Base-by-base conservation (phyloP, 2,797 vertebrate genomes). In the Amblyopsis hoosieri region DNA sequence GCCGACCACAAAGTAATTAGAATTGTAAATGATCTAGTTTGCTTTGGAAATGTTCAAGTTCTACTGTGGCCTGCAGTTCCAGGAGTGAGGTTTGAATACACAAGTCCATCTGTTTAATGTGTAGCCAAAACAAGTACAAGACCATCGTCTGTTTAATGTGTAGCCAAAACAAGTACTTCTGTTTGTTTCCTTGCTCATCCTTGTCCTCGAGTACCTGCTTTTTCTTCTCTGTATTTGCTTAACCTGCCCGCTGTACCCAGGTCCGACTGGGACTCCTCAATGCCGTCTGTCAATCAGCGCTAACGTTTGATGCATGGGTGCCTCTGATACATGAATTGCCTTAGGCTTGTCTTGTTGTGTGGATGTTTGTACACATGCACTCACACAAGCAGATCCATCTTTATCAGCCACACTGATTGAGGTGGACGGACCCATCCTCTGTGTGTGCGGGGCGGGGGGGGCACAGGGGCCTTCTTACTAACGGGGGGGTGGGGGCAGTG, bases 371-470 rank as follows among this genome's bases (percentile, higher is more conserved):
- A 59, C 1, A 45, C 0, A 15, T 0, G 29, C 2, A 2, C 1
- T 13, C 57, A 14, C 52, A 11, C 67, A 9, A 42, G 57, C 67
- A 63, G 70, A 81, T 90, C 79, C 67, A 80, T 88, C 89, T 88
- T 80, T 81, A 88, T 90, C 85, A 84, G 71, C 71, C 31, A 0
- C 58, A 3, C 82, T 90, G 88, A 90, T 90, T 88, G 83, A 89
- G 81, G 85, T 82, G 85, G 83, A 90, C 81, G 75, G 57, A 76
- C 80, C 85, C 85, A 81, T 67, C 84, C 84, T 77, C 3, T 6
- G 11, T 54, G 3, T 6, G n/a, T 52, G 50, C 1, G 50, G 19
- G 13, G 3, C 8, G 14, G 13, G 3, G 50, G 14, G 7, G 3
- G 50, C 19, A 9, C 3, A 14, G 12, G 49, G 12, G 49, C 31